Evolutionary conservation across 2,113 vertebrate genomes (phyloP), one percentile per base, ranked within the genome.

Genomic region (Pionites leucogaster): DNA sequence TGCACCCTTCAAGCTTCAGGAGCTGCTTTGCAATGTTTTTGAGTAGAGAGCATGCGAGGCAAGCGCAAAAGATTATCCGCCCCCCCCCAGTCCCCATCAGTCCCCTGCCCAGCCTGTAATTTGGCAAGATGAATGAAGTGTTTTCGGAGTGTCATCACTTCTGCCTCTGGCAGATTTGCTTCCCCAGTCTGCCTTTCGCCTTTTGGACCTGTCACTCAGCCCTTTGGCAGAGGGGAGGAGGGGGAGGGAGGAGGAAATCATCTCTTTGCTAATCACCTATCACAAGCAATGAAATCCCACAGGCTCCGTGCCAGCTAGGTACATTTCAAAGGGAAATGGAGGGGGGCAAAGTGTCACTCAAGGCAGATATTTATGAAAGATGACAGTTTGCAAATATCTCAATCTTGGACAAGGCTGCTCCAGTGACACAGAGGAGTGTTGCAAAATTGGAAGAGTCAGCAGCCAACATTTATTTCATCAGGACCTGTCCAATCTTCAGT

Each of bases 331-430:
- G 96, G 94, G 96, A 97, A 96, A 93, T 37, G 57, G 57, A 93
- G 96, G 96, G 96, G 96, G 91, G 92, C 92, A 96, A 96, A 92
- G 97, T 98, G 98, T 99, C 98, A 98, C 96, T 98, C 97, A 98
- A 98, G 97, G 98, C 97, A 98, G 98, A 98, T 99, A 98, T 99
- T 99, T 99, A 99, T 99, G 98, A 98, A 98, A 99, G 98, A 98
- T 99, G 99, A 99, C 99, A 99, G 99, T 99, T 99, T 99, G 98
- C 99, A 99, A 99, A 99, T 99, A 99, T 99, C 99, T 99, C 99
- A 99, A 99, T 99, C 99, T 99, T 98, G 97, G 97, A 97, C 98
- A 98, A 98, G 98, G 97, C 98, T 98, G 98, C 95, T 91, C 97
- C 97, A 98, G 98, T 99, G 99, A 99, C 98, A 98, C 97, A 86